Conservation (phyloP, 1,140 invertebrate genomes). For the Steinernema khuongi region DNA sequence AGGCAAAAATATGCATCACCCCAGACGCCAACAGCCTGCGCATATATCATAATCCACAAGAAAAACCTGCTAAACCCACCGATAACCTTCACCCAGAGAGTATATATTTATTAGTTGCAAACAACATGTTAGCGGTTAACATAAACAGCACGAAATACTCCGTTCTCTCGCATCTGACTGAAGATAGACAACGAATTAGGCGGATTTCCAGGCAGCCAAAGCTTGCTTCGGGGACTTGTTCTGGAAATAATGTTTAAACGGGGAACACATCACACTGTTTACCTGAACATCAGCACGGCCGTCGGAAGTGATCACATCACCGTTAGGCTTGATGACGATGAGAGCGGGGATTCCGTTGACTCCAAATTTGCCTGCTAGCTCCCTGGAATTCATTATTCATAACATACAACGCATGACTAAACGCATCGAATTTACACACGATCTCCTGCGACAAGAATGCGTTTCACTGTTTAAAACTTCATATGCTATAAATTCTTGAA, state of each 20-base stretch:
- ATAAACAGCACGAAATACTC: no score
- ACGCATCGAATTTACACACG: not conserved
- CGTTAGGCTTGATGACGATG: slow-evolving; percentile 68
- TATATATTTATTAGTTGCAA: no score
- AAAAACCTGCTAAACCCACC: no score
- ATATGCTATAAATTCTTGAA: not conserved
- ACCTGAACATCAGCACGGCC: slow-evolving; percentile 63
- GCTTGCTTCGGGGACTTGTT: not conserved
- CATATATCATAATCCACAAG: no score
- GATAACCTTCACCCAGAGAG: no score
- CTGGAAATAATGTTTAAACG: not conserved
- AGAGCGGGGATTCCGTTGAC: slow-evolving; percentile 72
- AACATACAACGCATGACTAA: slow-evolving; percentile 7
- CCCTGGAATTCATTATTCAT: slow-evolving; percentile 35
- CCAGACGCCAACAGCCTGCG: no score
- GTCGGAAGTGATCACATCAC: slow-evolving; percentile 66
- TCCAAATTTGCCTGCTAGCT: slow-evolving; percentile 68
- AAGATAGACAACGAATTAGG: no score
- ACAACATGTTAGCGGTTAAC: no score
- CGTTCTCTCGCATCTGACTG: no score
- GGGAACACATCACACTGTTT: not conserved
- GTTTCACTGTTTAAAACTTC: not conserved
- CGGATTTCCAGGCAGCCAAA: not conserved
- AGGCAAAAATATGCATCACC: no score
- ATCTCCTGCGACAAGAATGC: not conserved